Percentiles rank a stretch among this genome's conserved stretches.
Conservation (phyloP, 2,888 invertebrate genomes). For the Orgyia antiqua region DNA sequence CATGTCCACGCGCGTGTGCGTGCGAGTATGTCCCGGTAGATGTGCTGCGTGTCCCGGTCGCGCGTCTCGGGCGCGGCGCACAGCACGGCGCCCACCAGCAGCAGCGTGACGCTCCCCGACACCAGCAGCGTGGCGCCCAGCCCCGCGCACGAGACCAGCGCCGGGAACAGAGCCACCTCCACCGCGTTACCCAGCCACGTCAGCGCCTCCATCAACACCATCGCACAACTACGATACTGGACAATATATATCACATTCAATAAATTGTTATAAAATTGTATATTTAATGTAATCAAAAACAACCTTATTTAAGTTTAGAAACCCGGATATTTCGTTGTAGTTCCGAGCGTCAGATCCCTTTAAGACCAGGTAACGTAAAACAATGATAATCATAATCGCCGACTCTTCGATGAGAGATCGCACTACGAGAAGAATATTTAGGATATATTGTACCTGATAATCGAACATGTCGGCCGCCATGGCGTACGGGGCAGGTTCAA, state of each 20-base stretch:
- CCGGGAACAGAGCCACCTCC: conserved; percentile 43
- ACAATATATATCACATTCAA: no score
- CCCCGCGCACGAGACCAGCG: conserved; percentile 20
- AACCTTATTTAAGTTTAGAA: no score
- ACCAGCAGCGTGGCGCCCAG: conserved; percentile 29
- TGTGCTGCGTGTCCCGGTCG: conserved; percentile 29
- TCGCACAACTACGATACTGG: conserved; percentile 55
- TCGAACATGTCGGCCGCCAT: conserved; percentile 55
- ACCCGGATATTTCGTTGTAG: no score
- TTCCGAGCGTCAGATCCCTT: no score
- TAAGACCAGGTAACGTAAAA: no score
- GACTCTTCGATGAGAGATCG: no score
- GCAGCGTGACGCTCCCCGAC: conserved; percentile 29
- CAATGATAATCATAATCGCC: no score
- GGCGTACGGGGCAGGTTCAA: conserved; percentile 59
- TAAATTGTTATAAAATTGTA: no score
- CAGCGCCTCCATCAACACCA: conserved; percentile 36
- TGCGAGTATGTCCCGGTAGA: conserved; percentile 28
- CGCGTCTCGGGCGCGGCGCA: conserved; percentile 47
- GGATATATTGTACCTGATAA: no score
- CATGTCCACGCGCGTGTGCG: no score
- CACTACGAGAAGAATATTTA: no score
- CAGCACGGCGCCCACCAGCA: conserved; percentile 27
- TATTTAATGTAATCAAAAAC: no score
- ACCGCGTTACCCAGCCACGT: conserved; percentile 41